Conservation (phyloP, 2,888 invertebrate genomes). For the Punctoribates punctum region DNA sequence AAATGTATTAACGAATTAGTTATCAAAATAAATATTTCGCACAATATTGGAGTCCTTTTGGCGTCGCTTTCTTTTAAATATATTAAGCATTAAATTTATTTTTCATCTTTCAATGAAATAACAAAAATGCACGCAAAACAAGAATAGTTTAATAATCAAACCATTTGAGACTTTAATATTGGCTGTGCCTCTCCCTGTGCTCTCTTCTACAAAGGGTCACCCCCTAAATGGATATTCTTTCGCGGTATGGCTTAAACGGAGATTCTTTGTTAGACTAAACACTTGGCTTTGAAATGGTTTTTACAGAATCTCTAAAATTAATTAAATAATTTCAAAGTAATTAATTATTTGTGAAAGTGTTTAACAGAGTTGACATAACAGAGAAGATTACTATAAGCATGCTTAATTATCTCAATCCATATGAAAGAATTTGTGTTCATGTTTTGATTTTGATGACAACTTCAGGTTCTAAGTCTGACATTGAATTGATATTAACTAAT, state of each 20-base stretch:
- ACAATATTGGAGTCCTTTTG: not conserved
- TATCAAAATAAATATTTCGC: too few relatives aligned
- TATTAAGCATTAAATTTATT: not conserved
- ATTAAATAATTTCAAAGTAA: too few relatives aligned
- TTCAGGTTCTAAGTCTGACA: not conserved
- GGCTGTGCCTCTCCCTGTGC: not conserved
- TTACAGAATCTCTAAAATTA: too few relatives aligned
- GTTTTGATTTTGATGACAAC: too few relatives aligned
- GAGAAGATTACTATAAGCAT: too few relatives aligned
- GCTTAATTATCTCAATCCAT: too few relatives aligned
- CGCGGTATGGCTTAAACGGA: not conserved
- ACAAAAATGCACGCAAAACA: slow-evolving; percentile 19
- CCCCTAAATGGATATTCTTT: slow-evolving; percentile 22
- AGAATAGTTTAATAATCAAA: slow-evolving; percentile 6
- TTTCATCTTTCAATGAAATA: not conserved
- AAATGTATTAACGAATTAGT: too few relatives aligned
- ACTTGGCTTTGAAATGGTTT: too few relatives aligned
- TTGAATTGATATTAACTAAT: slow-evolving; percentile 30
- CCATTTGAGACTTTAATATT: not conserved
- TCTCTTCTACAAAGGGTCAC: slow-evolving; percentile 32
- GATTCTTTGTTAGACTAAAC: not conserved
- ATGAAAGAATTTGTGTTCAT: too few relatives aligned
- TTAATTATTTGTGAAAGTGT: too few relatives aligned
- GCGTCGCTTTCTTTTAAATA: slow-evolving; percentile 12
- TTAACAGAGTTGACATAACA: too few relatives aligned